phyloP scores from a whole-genome alignment of 2,888 invertebrate genomes.

The Ariolimax columbianus region DNA sequence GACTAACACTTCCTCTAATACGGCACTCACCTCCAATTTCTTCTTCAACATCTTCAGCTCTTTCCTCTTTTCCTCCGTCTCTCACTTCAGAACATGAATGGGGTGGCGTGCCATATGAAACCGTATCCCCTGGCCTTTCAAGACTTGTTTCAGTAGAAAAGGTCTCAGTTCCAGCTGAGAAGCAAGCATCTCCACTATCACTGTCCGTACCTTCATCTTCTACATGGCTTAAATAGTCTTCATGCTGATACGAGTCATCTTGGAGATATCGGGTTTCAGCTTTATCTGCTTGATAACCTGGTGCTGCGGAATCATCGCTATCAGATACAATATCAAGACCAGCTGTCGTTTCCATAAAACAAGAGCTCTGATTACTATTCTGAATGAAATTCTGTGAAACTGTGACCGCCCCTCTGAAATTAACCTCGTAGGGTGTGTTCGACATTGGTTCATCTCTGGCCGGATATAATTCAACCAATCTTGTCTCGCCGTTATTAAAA shows the following conservation, averaged over 20 bases:
- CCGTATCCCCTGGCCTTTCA: not conserved
- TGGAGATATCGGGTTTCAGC: not conserved
- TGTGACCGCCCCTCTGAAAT: not conserved
- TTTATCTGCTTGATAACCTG: not conserved
- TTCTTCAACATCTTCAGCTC: not conserved
- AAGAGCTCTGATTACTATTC: not conserved
- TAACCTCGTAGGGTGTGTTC: not conserved
- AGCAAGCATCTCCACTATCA: not conserved
- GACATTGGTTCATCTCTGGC: not conserved
- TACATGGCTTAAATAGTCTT: not conserved
- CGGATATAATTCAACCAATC: no score
- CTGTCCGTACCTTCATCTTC: not conserved
- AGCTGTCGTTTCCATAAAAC: not conserved
- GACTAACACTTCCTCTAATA: not conserved
- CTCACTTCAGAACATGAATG: constrained; percentile 34
- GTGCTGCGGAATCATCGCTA: not conserved
- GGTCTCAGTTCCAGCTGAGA: not conserved
- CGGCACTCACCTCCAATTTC: not conserved
- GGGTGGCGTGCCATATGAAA: constrained; percentile 19
- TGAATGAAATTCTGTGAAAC: not conserved
- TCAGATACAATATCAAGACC: not conserved
- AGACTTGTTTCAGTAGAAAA: constrained; percentile 11
- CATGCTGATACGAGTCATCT: not conserved
- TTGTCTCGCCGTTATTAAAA: not conserved
- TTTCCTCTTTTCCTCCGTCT: constrained; percentile 37